Conservation (phyloP, 2,888 invertebrate genomes). For the Zygogramma bicolorata region DNA sequence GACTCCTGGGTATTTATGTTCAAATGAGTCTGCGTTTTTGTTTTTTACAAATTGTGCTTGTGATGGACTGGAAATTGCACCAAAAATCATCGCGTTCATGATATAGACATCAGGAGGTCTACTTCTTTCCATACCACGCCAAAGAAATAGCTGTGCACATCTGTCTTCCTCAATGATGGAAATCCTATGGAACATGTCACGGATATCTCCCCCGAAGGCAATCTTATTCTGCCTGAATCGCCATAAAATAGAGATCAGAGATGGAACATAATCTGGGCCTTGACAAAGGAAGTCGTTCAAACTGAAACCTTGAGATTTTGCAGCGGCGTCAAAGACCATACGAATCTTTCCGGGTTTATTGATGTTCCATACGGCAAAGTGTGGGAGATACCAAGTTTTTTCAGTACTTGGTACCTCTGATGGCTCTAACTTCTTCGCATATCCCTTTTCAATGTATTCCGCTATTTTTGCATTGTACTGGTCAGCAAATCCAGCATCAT, state of each 20-base stretch:
- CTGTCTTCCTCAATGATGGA: neutral
- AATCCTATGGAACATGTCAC: neutral
- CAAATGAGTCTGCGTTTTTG: neutral
- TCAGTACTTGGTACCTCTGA: too few relatives aligned
- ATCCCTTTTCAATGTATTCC: too few relatives aligned
- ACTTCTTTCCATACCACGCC: neutral
- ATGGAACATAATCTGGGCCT: neutral
- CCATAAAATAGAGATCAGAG: neutral
- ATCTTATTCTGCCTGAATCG: neutral
- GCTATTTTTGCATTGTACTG: too few relatives aligned
- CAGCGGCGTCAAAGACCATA: neutral
- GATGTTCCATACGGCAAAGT: too few relatives aligned
- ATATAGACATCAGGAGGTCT: neutral
- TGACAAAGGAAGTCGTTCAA: neutral
- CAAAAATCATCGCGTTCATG: neutral
- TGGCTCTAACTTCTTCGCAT: too few relatives aligned
- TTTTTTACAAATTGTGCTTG: neutral
- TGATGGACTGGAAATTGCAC: neutral
- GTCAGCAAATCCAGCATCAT: too few relatives aligned
- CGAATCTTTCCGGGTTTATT: too few relatives aligned
- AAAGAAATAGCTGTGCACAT: neutral
- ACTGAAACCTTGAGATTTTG: constrained; percentile 1
- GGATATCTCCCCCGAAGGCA: neutral
- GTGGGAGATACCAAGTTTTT: too few relatives aligned
- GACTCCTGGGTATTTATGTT: too few relatives aligned